phyloP scores from a whole-genome alignment of 1,140 invertebrate species.

The Phortica variegata region DNA sequence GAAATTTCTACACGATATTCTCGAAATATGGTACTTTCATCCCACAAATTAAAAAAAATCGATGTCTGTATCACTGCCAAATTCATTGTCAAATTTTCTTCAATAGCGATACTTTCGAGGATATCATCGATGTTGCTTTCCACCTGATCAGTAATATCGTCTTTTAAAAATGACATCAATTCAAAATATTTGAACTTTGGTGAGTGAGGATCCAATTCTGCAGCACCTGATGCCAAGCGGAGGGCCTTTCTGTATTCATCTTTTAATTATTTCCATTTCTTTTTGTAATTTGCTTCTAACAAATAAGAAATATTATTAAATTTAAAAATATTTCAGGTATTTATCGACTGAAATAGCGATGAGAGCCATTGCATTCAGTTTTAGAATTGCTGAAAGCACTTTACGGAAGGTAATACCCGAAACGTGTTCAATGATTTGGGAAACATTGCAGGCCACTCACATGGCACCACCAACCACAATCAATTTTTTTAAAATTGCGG shows the following conservation, averaged over 20 bases:
- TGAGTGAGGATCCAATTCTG: background rate
- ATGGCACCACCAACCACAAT: background rate
- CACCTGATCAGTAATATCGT: background rate
- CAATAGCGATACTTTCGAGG: background rate
- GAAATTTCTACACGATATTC: background rate
- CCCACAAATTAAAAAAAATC: background rate
- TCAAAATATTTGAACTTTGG: background rate
- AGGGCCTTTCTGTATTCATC: conserved; percentile 3
- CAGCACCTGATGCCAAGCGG: background rate
- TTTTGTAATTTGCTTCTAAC: background rate
- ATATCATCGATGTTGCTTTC: background rate
- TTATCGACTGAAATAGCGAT: background rate
- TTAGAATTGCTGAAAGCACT: background rate
- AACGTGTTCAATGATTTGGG: background rate
- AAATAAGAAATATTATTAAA: background rate
- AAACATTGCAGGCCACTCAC: background rate
- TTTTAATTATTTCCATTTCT: background rate
- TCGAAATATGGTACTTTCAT: background rate
- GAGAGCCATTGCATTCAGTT: background rate
- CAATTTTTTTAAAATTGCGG: background rate
- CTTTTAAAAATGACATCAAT: background rate
- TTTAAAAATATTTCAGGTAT: conserved; percentile 1
- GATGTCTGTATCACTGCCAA: background rate
- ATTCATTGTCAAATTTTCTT: background rate
- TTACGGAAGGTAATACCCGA: background rate